These are phyloP conservation scores for Dioctria linearis DNA, from an alignment of 2,888 invertebrate species.

Conservation along the genomic window DNA sequence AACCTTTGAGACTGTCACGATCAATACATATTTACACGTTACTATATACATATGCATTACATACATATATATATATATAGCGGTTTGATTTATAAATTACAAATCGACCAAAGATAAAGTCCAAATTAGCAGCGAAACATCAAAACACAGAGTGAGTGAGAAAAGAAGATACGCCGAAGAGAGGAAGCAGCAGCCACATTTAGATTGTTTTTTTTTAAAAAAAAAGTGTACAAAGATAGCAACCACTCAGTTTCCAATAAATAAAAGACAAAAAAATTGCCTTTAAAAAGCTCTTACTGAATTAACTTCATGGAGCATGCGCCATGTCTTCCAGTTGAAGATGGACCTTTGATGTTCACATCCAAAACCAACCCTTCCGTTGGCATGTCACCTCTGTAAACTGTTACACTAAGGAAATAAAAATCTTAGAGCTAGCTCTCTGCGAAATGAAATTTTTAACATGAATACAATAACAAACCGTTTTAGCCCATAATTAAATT, in stretches of 20 bases:
- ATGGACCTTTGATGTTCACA: slow-evolving; percentile 53
- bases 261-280: slow-evolving; percentile 45
- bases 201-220: slow-evolving; percentile 36
- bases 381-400: slow-evolving; percentile 69
- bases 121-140: slow-evolving; percentile 22
- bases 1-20: neutral
- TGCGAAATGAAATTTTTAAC: slow-evolving; percentile 14
- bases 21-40: neutral
- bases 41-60: too few relatives aligned
- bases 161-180: slow-evolving; percentile 25
- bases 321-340: slow-evolving; percentile 57
- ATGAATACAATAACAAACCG: neutral
- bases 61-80: neutral
- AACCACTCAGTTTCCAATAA: slow-evolving; percentile 51
- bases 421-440: slow-evolving; percentile 51
- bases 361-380: slow-evolving; percentile 64
- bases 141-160: slow-evolving; percentile 38
- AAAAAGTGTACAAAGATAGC: slow-evolving; percentile 46
- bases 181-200: slow-evolving; percentile 35
- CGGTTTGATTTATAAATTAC: neutral
- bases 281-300: slow-evolving; percentile 63
- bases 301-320: slow-evolving; percentile 56
- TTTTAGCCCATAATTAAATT: neutral
- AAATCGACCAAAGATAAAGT: neutral
- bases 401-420: slow-evolving; percentile 65